These are phyloP conservation scores for Neoseiulus cucumeris DNA, from an alignment of 1,140 invertebrate genomes.

Conservation along the genomic window DNA sequence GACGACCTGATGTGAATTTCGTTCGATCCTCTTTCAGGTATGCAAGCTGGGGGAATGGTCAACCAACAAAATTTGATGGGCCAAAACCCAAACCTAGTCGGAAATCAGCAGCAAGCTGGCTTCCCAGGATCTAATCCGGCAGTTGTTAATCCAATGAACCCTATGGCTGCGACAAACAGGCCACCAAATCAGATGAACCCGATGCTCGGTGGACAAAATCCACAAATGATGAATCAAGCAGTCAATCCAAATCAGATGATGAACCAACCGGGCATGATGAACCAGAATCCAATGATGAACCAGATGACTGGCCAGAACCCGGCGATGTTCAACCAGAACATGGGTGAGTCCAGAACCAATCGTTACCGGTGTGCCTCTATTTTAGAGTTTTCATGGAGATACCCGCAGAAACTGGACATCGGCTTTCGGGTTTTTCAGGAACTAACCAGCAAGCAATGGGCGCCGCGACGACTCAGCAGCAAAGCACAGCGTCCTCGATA, in stretches of 20 bases:
- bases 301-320: conserved; percentile 6
- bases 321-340: too few species aligned
- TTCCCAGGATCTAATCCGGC: conserved; percentile 1
- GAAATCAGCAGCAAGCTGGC: not conserved
- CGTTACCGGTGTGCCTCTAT: too few species aligned
- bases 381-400: too few species aligned
- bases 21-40: too few species aligned
- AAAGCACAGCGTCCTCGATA: conserved; percentile 7
- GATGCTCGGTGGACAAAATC: not conserved
- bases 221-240: too few species aligned
- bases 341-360: too few species aligned
- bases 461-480: conserved; percentile 11
- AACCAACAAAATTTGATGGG: too few species aligned
- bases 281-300: conserved; percentile 3
- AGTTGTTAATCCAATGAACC: not conserved
- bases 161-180: not conserved
- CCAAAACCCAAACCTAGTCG: not conserved
- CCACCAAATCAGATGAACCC: not conserved
- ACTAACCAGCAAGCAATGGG: not conserved
- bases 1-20: too few species aligned
- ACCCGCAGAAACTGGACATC: too few species aligned
- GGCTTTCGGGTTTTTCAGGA: not conserved
- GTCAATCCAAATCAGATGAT: conserved; percentile 6
- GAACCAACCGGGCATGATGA: not conserved
- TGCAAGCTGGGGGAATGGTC: too few species aligned